Base-by-base conservation (phyloP, 64 coral and sea anemone species). In the Cladopsammia gracilis region DNA sequence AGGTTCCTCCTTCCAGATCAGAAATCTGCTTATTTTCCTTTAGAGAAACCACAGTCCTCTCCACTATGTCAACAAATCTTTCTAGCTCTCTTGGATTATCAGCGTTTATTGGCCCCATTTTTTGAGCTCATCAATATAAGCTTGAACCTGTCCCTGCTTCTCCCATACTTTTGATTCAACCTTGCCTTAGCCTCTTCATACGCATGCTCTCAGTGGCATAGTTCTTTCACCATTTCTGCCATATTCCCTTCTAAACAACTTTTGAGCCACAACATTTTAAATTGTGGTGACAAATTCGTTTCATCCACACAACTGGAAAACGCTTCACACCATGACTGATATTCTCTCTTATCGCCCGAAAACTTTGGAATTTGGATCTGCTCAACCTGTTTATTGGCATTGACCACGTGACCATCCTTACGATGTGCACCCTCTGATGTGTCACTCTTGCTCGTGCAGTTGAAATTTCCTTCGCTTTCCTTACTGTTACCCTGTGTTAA, bases 201-300 rank as follows among this genome's bases (percentile, higher is more conserved):
- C 47, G 76, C 92, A 20, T 60, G 47, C 6, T 49, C 62, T 14
- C 75, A 83, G 51, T 94, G 89, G 14, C 85, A 85, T 22, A 94
- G 25, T 2, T 71, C 93, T 44, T 68, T 90, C 34, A 95, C 61
- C 44, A 70, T 90, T 22, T 90, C 49, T 19, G 87, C 93, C 50
- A 48, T 78, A 14, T 95, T 87, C 4, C 93, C 87, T 14, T 64
- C 70, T 25, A 85, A 76, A 16, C 87, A 89, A 64, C 86, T 87
- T 71, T 94, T 78, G 56, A 95, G 57, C 71, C 79, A 26, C 61
- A 90, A 85, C 87, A 95, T 85, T 62, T 89, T 94, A 85, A 95
- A 90, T 48, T 94, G 93, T 7, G 87, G n/a, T n/a, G n/a, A n/a
- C n/a, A n/a, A n/a, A n/a, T n/a, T n/a, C n/a, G n/a, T n/a, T n/a